A percentile compares a stretch with the other conserved stretches of the same genome.
Conservation (phyloP, 2,888 invertebrate genomes). For the Machimus rusticus region DNA sequence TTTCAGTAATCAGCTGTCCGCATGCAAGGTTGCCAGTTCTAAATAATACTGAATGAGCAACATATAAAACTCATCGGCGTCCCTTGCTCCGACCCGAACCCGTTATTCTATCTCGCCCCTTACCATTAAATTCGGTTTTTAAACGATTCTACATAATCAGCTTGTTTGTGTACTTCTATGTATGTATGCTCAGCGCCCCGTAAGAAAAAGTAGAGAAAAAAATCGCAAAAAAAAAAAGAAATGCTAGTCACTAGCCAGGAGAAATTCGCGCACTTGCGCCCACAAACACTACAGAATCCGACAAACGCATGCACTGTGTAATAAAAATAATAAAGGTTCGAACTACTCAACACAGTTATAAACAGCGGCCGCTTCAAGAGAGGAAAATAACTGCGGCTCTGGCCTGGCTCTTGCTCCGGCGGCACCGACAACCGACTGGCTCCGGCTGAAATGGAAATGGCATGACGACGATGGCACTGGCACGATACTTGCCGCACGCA, state of each 20-base stretch:
- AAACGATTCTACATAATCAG: slow-evolving; percentile 38
- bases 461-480: background rate
- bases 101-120: background rate
- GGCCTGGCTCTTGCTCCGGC: background rate
- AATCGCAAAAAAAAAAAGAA: background rate
- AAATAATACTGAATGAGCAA: slow-evolving; percentile 32
- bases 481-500: slow-evolving; percentile 30
- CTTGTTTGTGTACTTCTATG: slow-evolving; percentile 30
- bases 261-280: slow-evolving; percentile 41
- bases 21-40: slow-evolving; percentile 42
- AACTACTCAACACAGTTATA: slow-evolving; percentile 26
- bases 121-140: slow-evolving; percentile 36
- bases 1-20: slow-evolving; percentile 40
- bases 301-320: background rate
- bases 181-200: background rate
- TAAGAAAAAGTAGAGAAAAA: background rate
- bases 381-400: background rate
- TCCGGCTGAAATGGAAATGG: slow-evolving; percentile 28
- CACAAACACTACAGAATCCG: slow-evolving; percentile 22
- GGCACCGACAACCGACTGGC: background rate
- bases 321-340: background rate
- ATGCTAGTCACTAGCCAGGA: background rate
- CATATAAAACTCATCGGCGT: slow-evolving; percentile 10
- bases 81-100: slow-evolving; percentile 12
- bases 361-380: background rate